Evolutionary conservation across 1,140 invertebrate genomes (phyloP).

Genomic region (Caerostris extrusa): DNA sequence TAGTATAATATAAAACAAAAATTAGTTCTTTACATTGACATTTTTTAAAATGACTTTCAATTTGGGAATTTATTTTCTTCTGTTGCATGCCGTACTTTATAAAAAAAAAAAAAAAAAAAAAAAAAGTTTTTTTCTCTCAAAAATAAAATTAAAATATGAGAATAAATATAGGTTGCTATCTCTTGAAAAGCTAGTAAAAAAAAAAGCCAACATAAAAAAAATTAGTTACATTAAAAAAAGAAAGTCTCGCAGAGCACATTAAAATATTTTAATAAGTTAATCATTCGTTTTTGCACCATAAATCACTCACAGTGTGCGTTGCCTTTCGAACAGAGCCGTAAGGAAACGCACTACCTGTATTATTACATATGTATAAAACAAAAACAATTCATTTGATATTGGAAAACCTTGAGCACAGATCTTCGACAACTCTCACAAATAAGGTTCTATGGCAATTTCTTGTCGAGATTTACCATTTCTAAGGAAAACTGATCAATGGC

Average conservation of each 20-base stretch:
- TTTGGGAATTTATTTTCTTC: background rate
- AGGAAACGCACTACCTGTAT: conserved; percentile 28
- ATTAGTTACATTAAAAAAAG: conserved; percentile 14
- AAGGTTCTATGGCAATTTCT: conserved; percentile 47
- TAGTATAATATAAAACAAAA: conserved; percentile 41
- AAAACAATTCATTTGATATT: conserved; percentile 57
- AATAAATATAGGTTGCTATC: conserved; percentile 15
- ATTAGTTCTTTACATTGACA: background rate
- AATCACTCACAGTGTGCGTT: background rate
- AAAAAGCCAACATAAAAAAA: background rate
- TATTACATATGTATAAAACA: conserved; percentile 40
- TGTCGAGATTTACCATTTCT: background rate
- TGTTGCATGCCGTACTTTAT: background rate
- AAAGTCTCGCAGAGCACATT: conserved; percentile 21
- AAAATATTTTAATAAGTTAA: conserved; percentile 19
- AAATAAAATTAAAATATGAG: conserved; percentile 25
- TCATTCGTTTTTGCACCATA: conserved; percentile 25
- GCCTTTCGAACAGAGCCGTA: conserved; percentile 1
- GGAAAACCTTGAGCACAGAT: conserved; percentile 61
- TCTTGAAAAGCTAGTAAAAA: background rate
- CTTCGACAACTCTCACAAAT: conserved; percentile 9
- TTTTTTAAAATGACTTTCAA: background rate
- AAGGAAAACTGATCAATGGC: conserved; percentile 24
- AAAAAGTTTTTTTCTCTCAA: background rate
- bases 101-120: background rate